Evolutionary conservation across 2,113 vertebrate genomes (phyloP), one percentile per base, ranked within the genome.

Genomic region (Sclerurus mexicanus): DNA sequence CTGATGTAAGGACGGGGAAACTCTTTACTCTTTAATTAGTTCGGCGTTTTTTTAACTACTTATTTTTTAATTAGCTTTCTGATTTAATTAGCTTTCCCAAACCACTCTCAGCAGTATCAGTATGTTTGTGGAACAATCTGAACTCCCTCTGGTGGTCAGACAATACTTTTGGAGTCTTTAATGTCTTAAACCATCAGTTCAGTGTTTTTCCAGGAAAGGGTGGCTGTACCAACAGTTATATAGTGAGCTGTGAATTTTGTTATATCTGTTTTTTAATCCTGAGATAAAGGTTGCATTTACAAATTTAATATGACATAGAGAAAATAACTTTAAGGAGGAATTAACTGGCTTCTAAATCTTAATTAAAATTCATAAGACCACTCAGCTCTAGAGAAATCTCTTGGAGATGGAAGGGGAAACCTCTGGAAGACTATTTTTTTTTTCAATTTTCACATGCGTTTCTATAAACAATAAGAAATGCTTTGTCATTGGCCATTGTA

Each of bases 71-170:
- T 90, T 85, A 89, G 27, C 18, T 87, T 85, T 72, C 60, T 31
- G 42, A 27, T 86, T 89, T 92, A 93, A 94, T 80, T 94, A 78
- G 14, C 40, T 82, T 47, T 72, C 44, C 60, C 53, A n/a, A n/a
- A 40, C 42, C 20, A 8, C 21, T 30, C 44, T 69, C 12, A 0
- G 28, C 5, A 44, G 13, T 12, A 10, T 30, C 39, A 7, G 19
- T 16, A 1, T 49, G 28, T 62, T 81, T 37, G 64, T 44, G 64
- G 82, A 24, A 33, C 79, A 31, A 8, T 71, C 18, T n/a, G 35
- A 77, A 33, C 96, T 84, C 95, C 96, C 93, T 96, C 96, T 97
- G 88, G 85, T 4, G 96, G 95, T 23, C 79, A 84, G 9, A 94
- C 13, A 27, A 24, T 6, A 23, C 50, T 86, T 60, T 3, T 7